phyloP scores from a whole-genome alignment of 1,140 invertebrate species.

The Hirudo medicinalis region DNA sequence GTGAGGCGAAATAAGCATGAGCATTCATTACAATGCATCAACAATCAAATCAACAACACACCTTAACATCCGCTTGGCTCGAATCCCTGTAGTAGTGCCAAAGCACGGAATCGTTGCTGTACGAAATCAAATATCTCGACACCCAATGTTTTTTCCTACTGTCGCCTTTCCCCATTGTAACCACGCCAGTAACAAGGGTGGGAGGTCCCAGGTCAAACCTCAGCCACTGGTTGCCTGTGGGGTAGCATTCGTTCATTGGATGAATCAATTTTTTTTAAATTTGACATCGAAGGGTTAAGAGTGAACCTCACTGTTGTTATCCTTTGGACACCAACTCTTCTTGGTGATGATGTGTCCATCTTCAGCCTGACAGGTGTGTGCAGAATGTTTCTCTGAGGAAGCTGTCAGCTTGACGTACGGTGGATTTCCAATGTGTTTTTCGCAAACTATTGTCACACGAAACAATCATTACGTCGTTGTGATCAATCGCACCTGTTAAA shows the following conservation, averaged over 20 bases:
- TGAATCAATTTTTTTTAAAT: no score
- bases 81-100: conserved; percentile 51
- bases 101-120: conserved; percentile 47
- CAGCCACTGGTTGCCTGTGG: conserved; percentile 47
- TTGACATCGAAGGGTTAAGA: no score
- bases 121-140: conserved; percentile 46
- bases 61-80: conserved; percentile 46
- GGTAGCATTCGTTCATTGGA: neutral
- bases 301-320: conserved; percentile 42
- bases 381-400: conserved; percentile 40
- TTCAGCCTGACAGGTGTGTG: conserved; percentile 46
- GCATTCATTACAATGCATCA: no score
- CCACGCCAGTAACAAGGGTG: conserved; percentile 45
- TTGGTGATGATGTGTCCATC: conserved; percentile 47
- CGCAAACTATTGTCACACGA: conserved; percentile 41
- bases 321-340: conserved; percentile 48
- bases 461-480: neutral
- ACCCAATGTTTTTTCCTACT: conserved; percentile 46
- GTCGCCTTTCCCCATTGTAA: conserved; percentile 47
- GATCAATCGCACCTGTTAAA: no score
- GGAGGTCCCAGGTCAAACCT: conserved; percentile 49
- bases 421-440: conserved; percentile 45
- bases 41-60: conserved; percentile 26
- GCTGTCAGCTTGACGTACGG: conserved; percentile 45
- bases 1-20: no score